Percentiles rank a stretch among this genome's conserved stretches.
Conservation (phyloP, 1,140 invertebrate genomes). For the Drosophila sp. region DNA sequence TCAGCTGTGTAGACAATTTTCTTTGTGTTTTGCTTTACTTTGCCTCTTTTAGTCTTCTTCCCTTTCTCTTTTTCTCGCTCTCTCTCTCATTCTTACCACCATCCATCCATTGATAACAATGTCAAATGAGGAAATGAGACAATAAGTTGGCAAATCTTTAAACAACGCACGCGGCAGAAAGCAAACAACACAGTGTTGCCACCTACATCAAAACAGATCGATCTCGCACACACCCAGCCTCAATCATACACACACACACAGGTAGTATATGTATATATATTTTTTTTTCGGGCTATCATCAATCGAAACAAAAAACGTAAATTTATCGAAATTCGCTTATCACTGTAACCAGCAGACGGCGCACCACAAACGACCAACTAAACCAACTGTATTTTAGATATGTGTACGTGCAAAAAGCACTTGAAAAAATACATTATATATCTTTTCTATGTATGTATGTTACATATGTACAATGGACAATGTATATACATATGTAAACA, state of each 20-base stretch:
- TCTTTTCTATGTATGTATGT: neutral
- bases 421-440: neutral
- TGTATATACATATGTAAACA: constrained; percentile 13
- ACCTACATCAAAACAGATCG: constrained; percentile 18
- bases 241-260: constrained; percentile 5
- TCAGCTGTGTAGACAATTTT: constrained; percentile 71
- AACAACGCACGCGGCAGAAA: constrained; percentile 13
- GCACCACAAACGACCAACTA: neutral
- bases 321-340: constrained; percentile 6
- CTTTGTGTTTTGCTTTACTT: constrained; percentile 63
- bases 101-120: constrained; percentile 65
- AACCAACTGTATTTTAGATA: neutral
- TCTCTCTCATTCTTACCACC: neutral
- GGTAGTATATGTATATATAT: neutral
- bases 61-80: neutral
- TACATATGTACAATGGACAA: neutral
- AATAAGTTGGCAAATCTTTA: constrained; percentile 38
- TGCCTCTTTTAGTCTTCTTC: neutral
- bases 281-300: neutral
- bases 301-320: neutral
- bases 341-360: neutral
- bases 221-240: constrained; percentile 10
- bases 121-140: constrained; percentile 52
- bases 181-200: constrained; percentile 19
- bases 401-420: constrained; percentile 18